phyloP scores from a whole-genome alignment of 2,113 vertebrate species.

The Lampris incognitus region DNA sequence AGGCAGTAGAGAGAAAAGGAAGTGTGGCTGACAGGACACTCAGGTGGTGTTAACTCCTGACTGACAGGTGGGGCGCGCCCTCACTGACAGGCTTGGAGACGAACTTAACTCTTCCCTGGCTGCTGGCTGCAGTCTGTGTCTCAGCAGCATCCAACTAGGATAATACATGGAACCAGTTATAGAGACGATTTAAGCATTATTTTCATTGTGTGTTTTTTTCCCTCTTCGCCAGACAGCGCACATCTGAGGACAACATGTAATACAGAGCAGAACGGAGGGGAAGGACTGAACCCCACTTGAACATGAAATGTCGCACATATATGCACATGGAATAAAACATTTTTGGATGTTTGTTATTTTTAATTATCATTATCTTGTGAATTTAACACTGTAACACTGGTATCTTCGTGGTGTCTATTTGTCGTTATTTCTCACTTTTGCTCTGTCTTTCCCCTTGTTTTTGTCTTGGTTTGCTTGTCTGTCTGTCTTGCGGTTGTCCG shows the following conservation, averaged over 20 bases:
- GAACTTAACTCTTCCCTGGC: conserved; percentile 50
- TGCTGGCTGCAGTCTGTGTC: not conserved
- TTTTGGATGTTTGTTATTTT: too few species aligned
- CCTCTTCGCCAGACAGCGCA: too few species aligned
- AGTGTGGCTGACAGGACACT: conserved; percentile 75
- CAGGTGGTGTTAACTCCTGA: conserved; percentile 74
- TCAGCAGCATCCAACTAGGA: too few species aligned
- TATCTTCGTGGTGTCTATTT: not conserved
- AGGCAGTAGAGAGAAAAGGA: conserved; percentile 73
- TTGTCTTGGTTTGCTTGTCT: conserved; percentile 33
- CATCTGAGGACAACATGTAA: too few species aligned
- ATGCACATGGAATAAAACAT: too few species aligned
- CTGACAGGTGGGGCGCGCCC: conserved; percentile 64
- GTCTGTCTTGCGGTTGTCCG: not conserved
- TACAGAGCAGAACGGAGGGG: too few species aligned
- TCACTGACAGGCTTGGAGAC: conserved; percentile 12
- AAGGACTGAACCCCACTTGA: too few species aligned
- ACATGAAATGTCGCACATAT: too few species aligned
- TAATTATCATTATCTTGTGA: not conserved
- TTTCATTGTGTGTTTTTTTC: too few species aligned
- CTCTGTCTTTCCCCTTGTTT: conserved; percentile 13
- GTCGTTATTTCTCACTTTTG: not conserved
- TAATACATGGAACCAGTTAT: too few species aligned
- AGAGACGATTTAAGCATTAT: too few species aligned
- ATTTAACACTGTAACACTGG: not conserved